Evolutionary conservation across 1,140 invertebrate species (phyloP), one percentile per base, ranked within the genome.

Genomic region (Panonychus citri): DNA sequence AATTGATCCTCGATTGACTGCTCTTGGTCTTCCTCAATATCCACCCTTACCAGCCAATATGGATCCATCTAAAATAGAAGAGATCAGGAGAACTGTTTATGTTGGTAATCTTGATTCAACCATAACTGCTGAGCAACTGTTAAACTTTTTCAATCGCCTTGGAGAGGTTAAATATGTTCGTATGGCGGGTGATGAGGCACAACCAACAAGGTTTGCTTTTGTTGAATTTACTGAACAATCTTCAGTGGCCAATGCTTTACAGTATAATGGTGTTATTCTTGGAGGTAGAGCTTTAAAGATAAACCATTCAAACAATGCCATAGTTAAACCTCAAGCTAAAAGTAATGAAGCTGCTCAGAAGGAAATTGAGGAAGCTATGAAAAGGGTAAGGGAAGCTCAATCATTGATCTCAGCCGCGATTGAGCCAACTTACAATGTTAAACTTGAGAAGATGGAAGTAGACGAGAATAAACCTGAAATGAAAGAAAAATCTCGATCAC

Each of bases 301-400:
- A 13, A 81, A 79, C 60, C 90, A 95, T 72, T 82, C 91, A 0
- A 89, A 81, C 30, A 82, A 85, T 67, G 80, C 83, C 3, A 94
- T 96, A 54, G 77, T 79, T 0, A 94, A 93, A 66, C 90, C 90
- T 3, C 86, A 87, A 68, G 81, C 85, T 0, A 94, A 94, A 69
- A 88, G 82, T 59, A 90, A 91, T 68, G 87, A 94, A 68, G 86
- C 85, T 5, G 86, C 87, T 1, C 86, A 91, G 64, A 77, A 83
- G 51, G 89, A 95, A 72, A 93, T 95, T 49, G 89, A 95, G 66
- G 90, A 94, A 67, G 89, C 89, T 0, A 91, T 96, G 88, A 86
- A 86, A 30, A 75, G 89, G 60, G 87, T 93, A 0, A 91, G 91
- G 65, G 88, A 95, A 72, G 87, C 88, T 0, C 87, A 93, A 67